A percentile compares a stretch with the other conserved stretches of the same genome.
These are phyloP conservation scores for Camponotus vicinus DNA, from an alignment of 1,140 invertebrate genomes.

Conservation along the genomic window DNA sequence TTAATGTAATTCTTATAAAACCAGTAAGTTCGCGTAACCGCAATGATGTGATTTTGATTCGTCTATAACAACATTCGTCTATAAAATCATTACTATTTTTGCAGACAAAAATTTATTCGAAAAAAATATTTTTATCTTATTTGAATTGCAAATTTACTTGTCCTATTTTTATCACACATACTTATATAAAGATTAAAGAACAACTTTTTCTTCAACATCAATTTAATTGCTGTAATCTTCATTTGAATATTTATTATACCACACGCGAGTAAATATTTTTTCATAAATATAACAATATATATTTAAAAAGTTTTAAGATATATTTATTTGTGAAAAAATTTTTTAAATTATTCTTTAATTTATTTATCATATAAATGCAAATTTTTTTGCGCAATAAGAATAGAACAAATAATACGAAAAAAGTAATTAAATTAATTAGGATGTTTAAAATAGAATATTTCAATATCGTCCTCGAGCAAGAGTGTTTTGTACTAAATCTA, in stretches of 20 bases:
- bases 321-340: not conserved
- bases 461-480: slow-evolving; percentile 33
- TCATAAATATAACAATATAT: not conserved
- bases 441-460: slow-evolving; percentile 44
- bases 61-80: too few species aligned
- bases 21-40: slow-evolving; percentile 65
- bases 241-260: not conserved
- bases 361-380: slow-evolving; percentile 1
- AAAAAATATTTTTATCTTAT: not conserved
- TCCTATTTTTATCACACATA: not conserved
- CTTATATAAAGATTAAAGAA: not conserved
- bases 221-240: not conserved
- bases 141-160: not conserved
- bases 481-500: slow-evolving; percentile 70
- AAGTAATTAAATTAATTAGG: slow-evolving; percentile 39
- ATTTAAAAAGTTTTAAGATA: not conserved
- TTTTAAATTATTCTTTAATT: not conserved
- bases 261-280: not conserved
- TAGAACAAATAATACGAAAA: not conserved
- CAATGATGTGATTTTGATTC: not conserved
- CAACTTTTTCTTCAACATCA: not conserved
- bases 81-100: slow-evolving; percentile 29
- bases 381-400: not conserved
- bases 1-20: slow-evolving; percentile 3
- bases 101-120: not conserved